phyloP scores from a whole-genome alignment of 2,888 invertebrate genomes.

The Boloria selene region DNA sequence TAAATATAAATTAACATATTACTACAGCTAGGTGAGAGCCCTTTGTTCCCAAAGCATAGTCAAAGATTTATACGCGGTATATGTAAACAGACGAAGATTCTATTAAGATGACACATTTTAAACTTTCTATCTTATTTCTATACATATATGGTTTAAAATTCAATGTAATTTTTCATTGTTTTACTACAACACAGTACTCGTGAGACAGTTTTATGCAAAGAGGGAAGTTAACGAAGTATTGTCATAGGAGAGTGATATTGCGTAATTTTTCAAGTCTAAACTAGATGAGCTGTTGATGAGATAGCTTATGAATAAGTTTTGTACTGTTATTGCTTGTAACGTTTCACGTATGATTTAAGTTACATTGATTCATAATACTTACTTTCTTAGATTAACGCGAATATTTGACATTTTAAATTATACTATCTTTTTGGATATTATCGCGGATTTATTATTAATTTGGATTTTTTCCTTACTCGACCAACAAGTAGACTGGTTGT shows the following conservation, averaged over 20 bases:
- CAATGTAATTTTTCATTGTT: conserved; percentile 17
- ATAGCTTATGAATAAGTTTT: conserved; percentile 45
- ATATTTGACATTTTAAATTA: too few relatives aligned
- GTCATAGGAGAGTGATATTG: conserved; percentile 59
- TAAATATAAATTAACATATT: conserved; percentile 81
- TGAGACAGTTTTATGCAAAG: conserved; percentile 59
- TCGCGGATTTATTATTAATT: too few relatives aligned
- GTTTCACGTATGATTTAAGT: not conserved
- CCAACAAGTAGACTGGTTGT: too few relatives aligned
- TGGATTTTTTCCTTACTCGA: too few relatives aligned
- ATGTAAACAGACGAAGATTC: conserved; percentile 62
- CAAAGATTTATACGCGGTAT: conserved; percentile 68
- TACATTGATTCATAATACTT: too few relatives aligned
- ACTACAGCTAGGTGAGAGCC: conserved; percentile 62
- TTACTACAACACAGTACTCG: conserved; percentile 25
- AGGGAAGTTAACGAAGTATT: conserved; percentile 72
- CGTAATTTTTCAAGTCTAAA: conserved; percentile 54
- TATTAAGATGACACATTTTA: conserved; percentile 10
- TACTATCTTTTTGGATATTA: too few relatives aligned
- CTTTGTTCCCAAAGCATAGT: conserved; percentile 61
- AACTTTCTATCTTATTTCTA: conserved; percentile 22
- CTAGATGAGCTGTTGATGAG: conserved; percentile 57
- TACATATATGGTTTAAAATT: conserved; percentile 14
- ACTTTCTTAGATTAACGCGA: too few relatives aligned
- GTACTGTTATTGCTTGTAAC: conserved; percentile 4